These are phyloP conservation scores for Perodicticus potto DNA, from an alignment of 2,797 vertebrate genomes.

Conservation along the genomic window DNA sequence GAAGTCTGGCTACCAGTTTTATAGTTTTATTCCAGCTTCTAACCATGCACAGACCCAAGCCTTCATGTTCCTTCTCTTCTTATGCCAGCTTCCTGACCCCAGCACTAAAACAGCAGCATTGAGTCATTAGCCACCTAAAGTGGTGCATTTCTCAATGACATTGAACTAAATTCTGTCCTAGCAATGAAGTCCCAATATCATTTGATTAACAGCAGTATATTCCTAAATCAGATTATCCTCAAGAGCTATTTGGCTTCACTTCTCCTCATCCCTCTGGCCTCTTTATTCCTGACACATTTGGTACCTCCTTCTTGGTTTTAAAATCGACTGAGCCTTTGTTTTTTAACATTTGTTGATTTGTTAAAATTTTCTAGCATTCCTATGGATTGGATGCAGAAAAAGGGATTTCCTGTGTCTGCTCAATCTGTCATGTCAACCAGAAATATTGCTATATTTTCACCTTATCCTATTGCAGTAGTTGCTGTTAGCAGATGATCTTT, in stretches of 20 bases:
- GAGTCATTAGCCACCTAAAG: neutral
- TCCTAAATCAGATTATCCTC: neutral
- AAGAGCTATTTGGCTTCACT: neutral
- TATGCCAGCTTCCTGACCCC: neutral
- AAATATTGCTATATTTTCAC: neutral
- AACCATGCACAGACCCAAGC: neutral
- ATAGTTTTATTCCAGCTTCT: neutral
- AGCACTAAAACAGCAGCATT: neutral
- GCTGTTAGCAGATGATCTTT: neutral
- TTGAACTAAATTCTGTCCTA: neutral
- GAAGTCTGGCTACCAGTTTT: neutral
- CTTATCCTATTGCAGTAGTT: neutral
- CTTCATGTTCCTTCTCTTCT: neutral
- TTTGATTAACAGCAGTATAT: neutral
- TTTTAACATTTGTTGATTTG: constrained; percentile 30
- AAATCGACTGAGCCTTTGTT: neutral
- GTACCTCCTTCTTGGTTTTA: neutral
- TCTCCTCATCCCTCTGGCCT: neutral
- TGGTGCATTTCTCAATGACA: constrained; percentile 23
- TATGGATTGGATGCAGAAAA: neutral
- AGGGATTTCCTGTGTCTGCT: neutral
- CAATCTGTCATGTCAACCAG: neutral
- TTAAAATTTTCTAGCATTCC: neutral
- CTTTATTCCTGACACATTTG: neutral
- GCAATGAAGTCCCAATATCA: neutral